A percentile compares a stretch with the other conserved stretches of the same genome.
These are phyloP conservation scores for Varanus komodoensis DNA, from an alignment of 2,113 vertebrate genomes.

Conservation along the genomic window DNA sequence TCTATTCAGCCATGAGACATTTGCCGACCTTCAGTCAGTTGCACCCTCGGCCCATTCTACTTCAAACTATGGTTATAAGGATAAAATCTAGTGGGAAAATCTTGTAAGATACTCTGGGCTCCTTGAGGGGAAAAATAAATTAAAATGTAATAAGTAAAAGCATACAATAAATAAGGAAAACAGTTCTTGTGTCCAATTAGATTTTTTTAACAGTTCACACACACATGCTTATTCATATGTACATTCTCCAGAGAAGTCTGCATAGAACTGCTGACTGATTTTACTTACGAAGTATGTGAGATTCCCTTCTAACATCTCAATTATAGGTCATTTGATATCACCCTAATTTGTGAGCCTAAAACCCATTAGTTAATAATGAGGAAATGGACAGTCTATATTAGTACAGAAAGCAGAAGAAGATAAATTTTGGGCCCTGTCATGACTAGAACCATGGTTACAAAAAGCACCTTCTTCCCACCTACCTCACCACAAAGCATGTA, in stretches of 20 bases:
- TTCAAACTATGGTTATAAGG: too few species aligned
- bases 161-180: background rate
- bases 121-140: too few species aligned
- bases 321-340: background rate
- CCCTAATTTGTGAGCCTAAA: background rate
- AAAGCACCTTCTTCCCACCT: slow-evolving; percentile 11
- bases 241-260: background rate
- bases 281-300: background rate
- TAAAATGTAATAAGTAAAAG: too few species aligned
- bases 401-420: background rate
- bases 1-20: too few species aligned
- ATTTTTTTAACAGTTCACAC: background rate
- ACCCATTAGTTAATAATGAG: background rate
- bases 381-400: background rate
- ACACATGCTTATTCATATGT: background rate
- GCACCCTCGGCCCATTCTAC: too few species aligned
- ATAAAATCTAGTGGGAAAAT: too few species aligned
- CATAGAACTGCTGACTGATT: background rate
- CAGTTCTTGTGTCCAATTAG: background rate
- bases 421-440: background rate
- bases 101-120: too few species aligned
- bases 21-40: too few species aligned
- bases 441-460: background rate
- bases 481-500: background rate
- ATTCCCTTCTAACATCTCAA: background rate